Conservation (phyloP, 2,113 vertebrate species). For the Tetraodon nigroviridis region DNA sequence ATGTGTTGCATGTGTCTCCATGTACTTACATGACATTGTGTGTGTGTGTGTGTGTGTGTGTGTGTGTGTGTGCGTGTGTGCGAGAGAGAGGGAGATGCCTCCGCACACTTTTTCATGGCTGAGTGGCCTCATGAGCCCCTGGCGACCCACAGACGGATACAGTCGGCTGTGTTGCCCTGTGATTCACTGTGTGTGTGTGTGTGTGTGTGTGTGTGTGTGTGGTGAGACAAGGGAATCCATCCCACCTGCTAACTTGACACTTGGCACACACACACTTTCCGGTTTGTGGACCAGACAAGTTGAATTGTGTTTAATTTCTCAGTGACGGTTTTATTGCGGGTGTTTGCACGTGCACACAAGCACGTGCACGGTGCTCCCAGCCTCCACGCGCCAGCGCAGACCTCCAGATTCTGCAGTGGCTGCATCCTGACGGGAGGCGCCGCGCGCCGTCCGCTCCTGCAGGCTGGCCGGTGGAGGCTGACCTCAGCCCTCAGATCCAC, state of each 20-base stretch:
- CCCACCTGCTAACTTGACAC: conserved; percentile 23
- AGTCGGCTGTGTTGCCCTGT: conserved; percentile 39
- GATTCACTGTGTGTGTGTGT: conserved; percentile 37
- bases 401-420: not conserved
- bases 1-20: conserved; percentile 20
- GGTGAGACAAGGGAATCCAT: conserved; percentile 15
- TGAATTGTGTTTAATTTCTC: too few species aligned
- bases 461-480: conserved; percentile 8
- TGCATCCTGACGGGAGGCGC: conserved; percentile 21
- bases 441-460: conserved; percentile 5
- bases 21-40: not conserved
- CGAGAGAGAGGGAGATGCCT: conserved; percentile 35
- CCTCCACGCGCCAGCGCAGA: not conserved
- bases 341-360: too few species aligned
- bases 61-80: conserved; percentile 14
- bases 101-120: conserved; percentile 45
- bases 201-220: conserved; percentile 16
- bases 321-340: too few species aligned
- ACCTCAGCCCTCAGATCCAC: conserved; percentile 15
- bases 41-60: conserved; percentile 13
- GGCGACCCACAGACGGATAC: conserved; percentile 51
- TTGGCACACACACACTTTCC: conserved; percentile 2
- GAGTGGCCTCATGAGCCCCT: conserved; percentile 41
- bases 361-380: too few species aligned
- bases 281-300: not conserved